phyloP scores from a whole-genome alignment of 1,140 invertebrate genomes.

The Drosophila miranda region DNA sequence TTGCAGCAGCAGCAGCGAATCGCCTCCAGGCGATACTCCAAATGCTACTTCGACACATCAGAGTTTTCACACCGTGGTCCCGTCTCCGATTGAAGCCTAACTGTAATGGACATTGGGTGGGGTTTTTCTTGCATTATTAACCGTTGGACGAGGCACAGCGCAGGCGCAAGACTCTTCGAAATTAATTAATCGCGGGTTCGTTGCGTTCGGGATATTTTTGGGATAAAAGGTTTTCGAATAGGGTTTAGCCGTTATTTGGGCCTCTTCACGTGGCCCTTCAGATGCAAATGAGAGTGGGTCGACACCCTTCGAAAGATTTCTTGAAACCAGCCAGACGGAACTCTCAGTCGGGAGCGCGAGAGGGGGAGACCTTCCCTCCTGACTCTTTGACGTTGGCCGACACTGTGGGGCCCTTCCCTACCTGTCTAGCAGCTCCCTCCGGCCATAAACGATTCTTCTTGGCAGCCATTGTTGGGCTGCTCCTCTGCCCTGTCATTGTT shows the following conservation, averaged over 20 bases:
- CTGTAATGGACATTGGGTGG: constrained; percentile 51
- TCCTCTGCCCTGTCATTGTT: constrained; percentile 59
- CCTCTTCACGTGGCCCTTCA: constrained; percentile 1
- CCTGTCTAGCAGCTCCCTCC: constrained; percentile 1
- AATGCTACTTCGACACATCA: constrained; percentile 45
- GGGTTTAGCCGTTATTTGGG: constrained; percentile 13
- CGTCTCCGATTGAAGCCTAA: constrained; percentile 35
- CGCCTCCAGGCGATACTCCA: constrained; percentile 27
- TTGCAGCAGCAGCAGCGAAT: not conserved
- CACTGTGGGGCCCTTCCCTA: constrained; percentile 49
- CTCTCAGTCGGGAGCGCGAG: not conserved
- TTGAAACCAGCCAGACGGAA: constrained; percentile 68
- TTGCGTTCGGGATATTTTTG: constrained; percentile 11
- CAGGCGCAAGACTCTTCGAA: constrained; percentile 46
- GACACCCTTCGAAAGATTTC: constrained; percentile 52
- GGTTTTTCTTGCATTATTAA: constrained; percentile 11
- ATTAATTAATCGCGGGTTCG: constrained; percentile 31
- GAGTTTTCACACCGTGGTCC: constrained; percentile 32
- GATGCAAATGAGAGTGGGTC: constrained; percentile 42
- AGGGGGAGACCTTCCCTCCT: constrained; percentile 26
- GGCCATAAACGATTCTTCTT: constrained; percentile 38
- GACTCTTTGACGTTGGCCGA: constrained; percentile 59
- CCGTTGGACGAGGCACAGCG: constrained; percentile 6
- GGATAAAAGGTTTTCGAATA: constrained; percentile 22
- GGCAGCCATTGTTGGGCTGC: constrained; percentile 37